Conservation (phyloP, 2,888 invertebrate species). For the Reticulitermes lucifugus region DNA sequence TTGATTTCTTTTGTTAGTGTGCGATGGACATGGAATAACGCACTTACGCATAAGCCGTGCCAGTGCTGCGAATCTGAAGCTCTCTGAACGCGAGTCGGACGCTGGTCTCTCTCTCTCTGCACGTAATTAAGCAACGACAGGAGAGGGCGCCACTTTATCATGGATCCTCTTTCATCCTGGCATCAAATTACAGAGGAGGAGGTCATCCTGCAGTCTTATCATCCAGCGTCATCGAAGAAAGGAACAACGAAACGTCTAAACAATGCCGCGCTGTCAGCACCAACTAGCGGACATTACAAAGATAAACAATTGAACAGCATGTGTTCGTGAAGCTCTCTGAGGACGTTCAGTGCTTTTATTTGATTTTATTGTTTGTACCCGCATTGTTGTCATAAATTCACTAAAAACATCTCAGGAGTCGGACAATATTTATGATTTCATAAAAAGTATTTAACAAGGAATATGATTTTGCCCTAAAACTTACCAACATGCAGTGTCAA, state of each 20-base stretch:
- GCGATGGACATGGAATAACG: too few relatives aligned
- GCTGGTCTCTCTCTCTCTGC: too few relatives aligned
- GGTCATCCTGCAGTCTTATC: not conserved
- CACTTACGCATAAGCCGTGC: too few relatives aligned
- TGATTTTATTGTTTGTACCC: conserved; percentile 6
- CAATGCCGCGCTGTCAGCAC: conserved; percentile 12
- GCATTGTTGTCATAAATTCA: not conserved
- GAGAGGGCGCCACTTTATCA: not conserved
- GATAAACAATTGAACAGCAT: not conserved
- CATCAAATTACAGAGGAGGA: conserved; percentile 7
- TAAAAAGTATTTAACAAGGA: not conserved
- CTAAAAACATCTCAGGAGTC: not conserved
- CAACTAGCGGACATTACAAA: conserved; percentile 15
- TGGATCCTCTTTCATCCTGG: conserved; percentile 2
- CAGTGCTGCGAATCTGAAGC: too few relatives aligned
- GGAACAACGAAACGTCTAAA: conserved; percentile 6
- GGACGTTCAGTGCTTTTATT: not conserved
- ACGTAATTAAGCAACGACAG: too few relatives aligned
- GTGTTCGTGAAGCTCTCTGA: not conserved
- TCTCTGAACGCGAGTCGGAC: too few relatives aligned
- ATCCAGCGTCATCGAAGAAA: conserved; percentile 6
- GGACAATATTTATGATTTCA: not conserved
- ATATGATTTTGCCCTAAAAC: not conserved
- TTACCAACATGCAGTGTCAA: not conserved
- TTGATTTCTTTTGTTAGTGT: too few relatives aligned